Evolutionary conservation across 2,888 invertebrate genomes (phyloP), one percentile per base, ranked within the genome.

Genomic region (Serrognathus titanus): DNA sequence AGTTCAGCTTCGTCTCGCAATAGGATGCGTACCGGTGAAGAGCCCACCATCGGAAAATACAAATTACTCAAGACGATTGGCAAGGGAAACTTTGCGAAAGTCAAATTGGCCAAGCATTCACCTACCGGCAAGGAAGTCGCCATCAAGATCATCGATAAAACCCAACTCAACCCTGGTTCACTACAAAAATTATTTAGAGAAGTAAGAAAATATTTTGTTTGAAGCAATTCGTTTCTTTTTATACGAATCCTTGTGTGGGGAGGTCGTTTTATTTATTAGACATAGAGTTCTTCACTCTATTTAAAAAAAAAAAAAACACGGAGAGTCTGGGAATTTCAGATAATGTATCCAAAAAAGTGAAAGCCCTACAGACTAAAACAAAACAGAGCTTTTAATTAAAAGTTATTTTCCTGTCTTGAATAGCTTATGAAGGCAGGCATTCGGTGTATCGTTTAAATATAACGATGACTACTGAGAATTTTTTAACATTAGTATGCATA

Each of bases 51-150:
- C 78, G 99, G 99, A 76, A 98, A 98, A 83, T 99, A 99, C 83
- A 92, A 97, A 81, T 86, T 99, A 76, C 89, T 99, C 78, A 99
- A 99, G 82, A 99, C 99, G 71, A 98, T 98, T 79, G 98, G 98
- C 76, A 98, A 98, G 80, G 98, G 98, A 57, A 98, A 98, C 84
- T 98, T 98, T 83, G 97, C 97, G 78, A 97, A 99, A 84, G 95
- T 99, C 74, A 96, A 99, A 82, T 85, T 99, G 69, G 99, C 99
- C 72, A 97, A 97, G 79, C 99, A 99, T 84, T 90, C 99, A 71
- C 98, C 98, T 71, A 99, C 99, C 68, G 97, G 97, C 73, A 96
- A 97, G 82, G 98, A 99, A 85, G 98, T 97, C 75, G 97, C 97
- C 71, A 97, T 97, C 79, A 97, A 98, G 83, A 97, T 98, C 78